Evolutionary conservation across 2,888 invertebrate genomes (phyloP), one percentile per base, ranked within the genome.

Genomic region (Azorinus chamasolen): DNA sequence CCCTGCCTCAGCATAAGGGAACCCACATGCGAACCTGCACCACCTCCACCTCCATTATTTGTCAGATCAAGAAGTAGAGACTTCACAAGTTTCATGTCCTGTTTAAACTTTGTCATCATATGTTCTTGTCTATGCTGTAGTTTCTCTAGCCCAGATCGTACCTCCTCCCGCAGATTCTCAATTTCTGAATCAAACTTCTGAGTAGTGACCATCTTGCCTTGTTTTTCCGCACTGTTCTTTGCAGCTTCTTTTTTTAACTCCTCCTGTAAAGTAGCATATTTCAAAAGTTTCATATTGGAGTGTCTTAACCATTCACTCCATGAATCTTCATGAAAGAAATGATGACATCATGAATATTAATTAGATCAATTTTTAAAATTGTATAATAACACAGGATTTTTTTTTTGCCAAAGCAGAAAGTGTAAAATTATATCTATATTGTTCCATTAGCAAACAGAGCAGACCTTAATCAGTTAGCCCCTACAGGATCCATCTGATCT

Each of bases 181-280:
- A 89, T 69, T 55, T 89, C 88, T 10, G 73, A 64, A 14, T 88
- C 83, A 79, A 90, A 87, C 58, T 79, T 87, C 27, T 85, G 65
- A 3, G 64, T 76, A n/a, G 84, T 84, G n/a, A 85, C 74, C 68
- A 79, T 57, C 32, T 71, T 73, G 14, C 68, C 62, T 39, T 20
- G 39, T 45, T 55, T 41, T 50, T 63, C 54, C 18, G 51, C 39
- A 39, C 41, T 59, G 24, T 25, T 61, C 22, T 46, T 54, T 18
- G 12, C 14, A 1, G 75, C 78, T 10, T 72, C 69, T 32, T 65
- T 66, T 25, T 51, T 53, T 4, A 79, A 70, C 46, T 82, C 76
- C 57, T 82, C 76, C 76, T 79, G 51, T 2, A 66, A 54, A 12
- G 18, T n/a, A 25, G 18, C 8, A 24, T 25, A 24, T 12, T 24